phyloP scores from a whole-genome alignment of 2,888 invertebrate species.

The Oconnorella tubifera region DNA sequence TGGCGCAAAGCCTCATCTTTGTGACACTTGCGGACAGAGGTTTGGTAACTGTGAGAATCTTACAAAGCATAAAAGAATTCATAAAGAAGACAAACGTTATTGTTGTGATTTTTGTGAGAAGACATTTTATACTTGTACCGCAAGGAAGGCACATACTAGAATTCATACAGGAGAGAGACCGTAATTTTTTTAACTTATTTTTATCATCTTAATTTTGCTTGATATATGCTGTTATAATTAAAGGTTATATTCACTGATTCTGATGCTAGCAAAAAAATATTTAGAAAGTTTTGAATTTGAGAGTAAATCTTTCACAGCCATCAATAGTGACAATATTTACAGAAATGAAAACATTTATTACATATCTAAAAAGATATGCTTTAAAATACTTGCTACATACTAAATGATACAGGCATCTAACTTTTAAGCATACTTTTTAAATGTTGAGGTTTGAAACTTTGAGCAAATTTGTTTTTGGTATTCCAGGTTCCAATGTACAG shows the following conservation, averaged over 20 bases:
- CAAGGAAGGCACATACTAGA: constrained; percentile 53
- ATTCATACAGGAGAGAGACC: constrained; percentile 61
- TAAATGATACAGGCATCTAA: no score
- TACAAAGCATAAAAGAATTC: not conserved
- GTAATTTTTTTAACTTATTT: not conserved
- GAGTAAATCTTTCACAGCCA: no score
- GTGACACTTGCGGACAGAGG: constrained; percentile 8
- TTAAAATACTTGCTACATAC: no score
- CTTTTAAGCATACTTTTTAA: no score
- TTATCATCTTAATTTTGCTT: no score
- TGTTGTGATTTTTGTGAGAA: not conserved
- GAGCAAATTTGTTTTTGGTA: no score
- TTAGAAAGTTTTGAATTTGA: not conserved
- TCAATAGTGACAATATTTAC: no score
- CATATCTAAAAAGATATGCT: no score
- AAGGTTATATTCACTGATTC: not conserved
- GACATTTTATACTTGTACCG: not conserved
- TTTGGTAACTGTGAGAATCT: not conserved
- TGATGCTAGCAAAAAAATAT: not conserved
- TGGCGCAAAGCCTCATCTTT: constrained; percentile 2
- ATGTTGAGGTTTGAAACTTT: no score
- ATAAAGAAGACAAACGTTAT: not conserved
- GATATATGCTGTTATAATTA: no score
- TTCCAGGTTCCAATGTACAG: not conserved
- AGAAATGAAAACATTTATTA: no score